These are phyloP conservation scores for Columba guinea DNA, from an alignment of 2,797 vertebrate genomes.

Conservation along the genomic window DNA sequence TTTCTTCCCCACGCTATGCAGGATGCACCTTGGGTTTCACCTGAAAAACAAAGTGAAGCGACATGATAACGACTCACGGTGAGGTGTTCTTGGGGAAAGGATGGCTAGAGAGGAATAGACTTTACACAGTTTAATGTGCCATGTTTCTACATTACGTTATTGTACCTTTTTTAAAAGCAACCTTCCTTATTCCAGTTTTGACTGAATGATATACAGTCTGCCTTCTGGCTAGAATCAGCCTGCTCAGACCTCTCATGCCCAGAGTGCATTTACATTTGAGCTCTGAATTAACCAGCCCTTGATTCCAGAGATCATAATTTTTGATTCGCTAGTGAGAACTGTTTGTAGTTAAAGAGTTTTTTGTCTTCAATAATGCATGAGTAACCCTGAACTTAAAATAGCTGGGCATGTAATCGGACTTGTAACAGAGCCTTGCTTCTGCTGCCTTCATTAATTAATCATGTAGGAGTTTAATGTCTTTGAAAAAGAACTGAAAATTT, in stretches of 20 bases:
- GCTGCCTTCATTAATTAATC: background rate
- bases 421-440: background rate
- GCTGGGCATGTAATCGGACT: background rate
- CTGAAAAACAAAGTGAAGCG: slow-evolving; percentile 55
- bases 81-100: background rate
- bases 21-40: slow-evolving; percentile 24
- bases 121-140: background rate
- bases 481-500: background rate
- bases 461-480: background rate
- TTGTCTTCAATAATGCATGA: background rate
- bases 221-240: background rate
- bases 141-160: background rate
- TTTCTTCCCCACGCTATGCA: background rate
- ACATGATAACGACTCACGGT: slow-evolving; percentile 49
- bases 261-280: background rate
- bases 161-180: background rate
- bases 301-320: background rate
- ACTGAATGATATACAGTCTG: background rate
- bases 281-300: background rate
- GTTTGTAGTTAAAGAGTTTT: background rate
- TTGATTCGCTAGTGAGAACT: background rate
- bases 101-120: background rate
- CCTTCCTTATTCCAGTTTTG: background rate
- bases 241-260: background rate
- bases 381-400: background rate